Evolutionary conservation across 2,888 invertebrate species (phyloP).

Genomic region (Physocephala rufipes): DNA sequence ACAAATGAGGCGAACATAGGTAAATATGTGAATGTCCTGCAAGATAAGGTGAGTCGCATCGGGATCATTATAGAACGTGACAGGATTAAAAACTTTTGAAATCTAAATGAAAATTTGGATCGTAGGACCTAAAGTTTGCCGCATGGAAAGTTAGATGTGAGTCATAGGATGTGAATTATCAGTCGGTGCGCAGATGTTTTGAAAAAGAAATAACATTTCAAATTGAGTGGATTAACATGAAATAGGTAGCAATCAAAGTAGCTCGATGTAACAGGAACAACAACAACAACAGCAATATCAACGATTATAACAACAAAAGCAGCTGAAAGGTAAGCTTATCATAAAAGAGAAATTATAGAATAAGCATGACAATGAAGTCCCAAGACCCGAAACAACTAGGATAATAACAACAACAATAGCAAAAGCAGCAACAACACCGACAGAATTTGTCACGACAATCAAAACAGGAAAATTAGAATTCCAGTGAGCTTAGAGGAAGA

Average conservation of each 20-base stretch:
- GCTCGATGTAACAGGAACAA: neutral
- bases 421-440: no score
- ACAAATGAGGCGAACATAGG: neutral
- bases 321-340: neutral
- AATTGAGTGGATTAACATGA: slow-evolving; percentile 61
- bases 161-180: neutral
- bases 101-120: no score
- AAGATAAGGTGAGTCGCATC: neutral
- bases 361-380: neutral
- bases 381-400: no score
- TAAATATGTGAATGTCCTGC: neutral
- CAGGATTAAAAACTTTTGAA: no score
- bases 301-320: neutral
- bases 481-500: no score
- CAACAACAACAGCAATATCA: slow-evolving; percentile 5
- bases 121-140: no score
- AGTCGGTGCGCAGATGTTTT: neutral
- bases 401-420: no score
- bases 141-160: neutral
- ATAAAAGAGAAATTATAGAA: neutral
- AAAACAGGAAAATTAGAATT: no score
- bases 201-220: slow-evolving; percentile 44
- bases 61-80: neutral
- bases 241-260: slow-evolving; percentile 56
- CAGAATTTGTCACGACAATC: no score